Evolutionary conservation across 2,113 vertebrate genomes (phyloP).

Genomic region (Otus sunia): DNA sequence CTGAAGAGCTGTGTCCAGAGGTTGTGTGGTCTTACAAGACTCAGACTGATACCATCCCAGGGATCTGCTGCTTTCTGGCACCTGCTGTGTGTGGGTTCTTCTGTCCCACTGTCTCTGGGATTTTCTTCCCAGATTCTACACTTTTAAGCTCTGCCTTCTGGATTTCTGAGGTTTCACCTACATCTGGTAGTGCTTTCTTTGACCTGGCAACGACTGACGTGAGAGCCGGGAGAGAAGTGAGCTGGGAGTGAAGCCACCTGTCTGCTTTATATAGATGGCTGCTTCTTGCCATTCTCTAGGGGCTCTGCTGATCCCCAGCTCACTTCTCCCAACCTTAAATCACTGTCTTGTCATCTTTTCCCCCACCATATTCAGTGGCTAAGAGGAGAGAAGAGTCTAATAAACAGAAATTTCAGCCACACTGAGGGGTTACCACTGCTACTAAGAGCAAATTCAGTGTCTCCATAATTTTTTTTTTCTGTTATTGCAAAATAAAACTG

Average conservation of each 20-base stretch:
- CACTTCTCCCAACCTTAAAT: neutral
- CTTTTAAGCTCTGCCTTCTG: neutral
- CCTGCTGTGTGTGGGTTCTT: rapidly evolving
- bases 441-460: neutral
- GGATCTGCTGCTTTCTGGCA: neutral
- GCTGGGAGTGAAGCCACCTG: neutral
- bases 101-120: neutral
- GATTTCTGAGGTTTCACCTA: neutral
- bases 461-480: neutral
- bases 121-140: neutral
- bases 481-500: neutral
- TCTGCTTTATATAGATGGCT: neutral
- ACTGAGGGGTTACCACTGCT: neutral
- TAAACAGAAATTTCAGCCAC: neutral
- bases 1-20: neutral
- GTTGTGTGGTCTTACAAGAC: rapidly evolving
- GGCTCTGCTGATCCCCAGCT: neutral
- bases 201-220: neutral
- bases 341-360: neutral
- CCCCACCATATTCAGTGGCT: neutral
- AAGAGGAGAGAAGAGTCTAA: neutral
- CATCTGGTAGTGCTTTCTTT: neutral
- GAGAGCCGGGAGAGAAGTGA: neutral
- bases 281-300: neutral
- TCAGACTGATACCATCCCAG: neutral